Conservation (phyloP, 2,797 vertebrate genomes). For the Emys orbicularis region DNA sequence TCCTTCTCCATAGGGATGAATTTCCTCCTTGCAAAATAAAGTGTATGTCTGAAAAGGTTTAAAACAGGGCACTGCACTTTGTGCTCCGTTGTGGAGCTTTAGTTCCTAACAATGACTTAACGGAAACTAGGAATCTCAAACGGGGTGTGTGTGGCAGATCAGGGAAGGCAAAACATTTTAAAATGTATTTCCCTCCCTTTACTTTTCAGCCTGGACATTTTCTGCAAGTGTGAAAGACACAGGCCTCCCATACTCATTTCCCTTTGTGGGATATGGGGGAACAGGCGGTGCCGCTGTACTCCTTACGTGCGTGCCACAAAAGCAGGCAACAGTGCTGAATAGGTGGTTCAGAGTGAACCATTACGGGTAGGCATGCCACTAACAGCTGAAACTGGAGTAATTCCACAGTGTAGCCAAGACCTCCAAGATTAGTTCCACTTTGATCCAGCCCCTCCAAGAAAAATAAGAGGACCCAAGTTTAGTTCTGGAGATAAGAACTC, state of each 20-base stretch:
- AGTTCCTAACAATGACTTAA: background rate
- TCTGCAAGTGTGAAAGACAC: background rate
- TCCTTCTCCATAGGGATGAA: rapidly evolving
- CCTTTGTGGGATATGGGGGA: background rate
- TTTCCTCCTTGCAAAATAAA: background rate
- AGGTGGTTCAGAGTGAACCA: background rate
- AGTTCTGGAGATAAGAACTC: background rate
- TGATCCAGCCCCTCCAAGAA: background rate
- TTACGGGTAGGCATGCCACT: background rate
- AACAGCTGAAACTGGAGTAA: background rate
- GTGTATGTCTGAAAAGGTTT: background rate
- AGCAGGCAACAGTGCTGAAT: background rate
- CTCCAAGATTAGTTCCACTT: no score
- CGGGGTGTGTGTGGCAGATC: background rate
- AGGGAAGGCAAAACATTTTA: constrained; percentile 18
- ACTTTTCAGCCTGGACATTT: background rate
- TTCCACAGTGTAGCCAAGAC: background rate
- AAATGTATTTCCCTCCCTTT: background rate
- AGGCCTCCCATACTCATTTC: background rate
- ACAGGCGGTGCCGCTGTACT: background rate
- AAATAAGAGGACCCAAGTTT: background rate
- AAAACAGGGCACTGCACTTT: background rate
- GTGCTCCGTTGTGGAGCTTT: background rate
- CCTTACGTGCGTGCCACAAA: background rate
- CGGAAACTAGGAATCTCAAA: constrained; percentile 20